Evolutionary conservation across 2,888 invertebrate genomes (phyloP).

Genomic region (Drosophila formosana): DNA sequence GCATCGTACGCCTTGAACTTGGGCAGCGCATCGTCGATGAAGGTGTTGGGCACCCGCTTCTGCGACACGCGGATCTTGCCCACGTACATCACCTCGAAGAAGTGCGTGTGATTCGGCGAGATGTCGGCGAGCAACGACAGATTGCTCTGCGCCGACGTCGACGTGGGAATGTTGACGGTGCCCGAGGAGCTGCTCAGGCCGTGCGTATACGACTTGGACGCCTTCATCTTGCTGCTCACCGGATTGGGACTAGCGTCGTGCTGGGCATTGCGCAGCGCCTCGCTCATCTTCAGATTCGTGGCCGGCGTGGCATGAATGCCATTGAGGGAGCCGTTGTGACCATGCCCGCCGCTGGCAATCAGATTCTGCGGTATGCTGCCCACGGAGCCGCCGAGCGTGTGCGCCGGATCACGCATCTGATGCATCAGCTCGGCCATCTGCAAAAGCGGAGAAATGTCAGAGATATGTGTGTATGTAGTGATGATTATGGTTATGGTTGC

Average conservation of each 20-base stretch:
- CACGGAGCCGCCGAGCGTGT: slow-evolving; percentile 85
- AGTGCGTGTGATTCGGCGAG: slow-evolving; percentile 94
- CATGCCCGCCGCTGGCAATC: slow-evolving; percentile 68
- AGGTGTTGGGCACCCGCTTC: slow-evolving; percentile 92
- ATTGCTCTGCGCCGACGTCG: slow-evolving; percentile 84
- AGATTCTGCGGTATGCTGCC: slow-evolving; percentile 85
- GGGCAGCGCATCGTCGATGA: slow-evolving; percentile 95
- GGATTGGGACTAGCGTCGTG: slow-evolving; percentile 84
- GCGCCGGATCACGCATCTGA: slow-evolving; percentile 85
- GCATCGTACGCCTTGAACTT: slow-evolving; percentile 93
- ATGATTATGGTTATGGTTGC: background rate
- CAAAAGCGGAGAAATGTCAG: slow-evolving; percentile 25
- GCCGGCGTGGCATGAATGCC: slow-evolving; percentile 84
- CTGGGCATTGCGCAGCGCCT: slow-evolving; percentile 83
- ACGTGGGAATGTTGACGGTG: slow-evolving; percentile 85
- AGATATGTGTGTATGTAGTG: background rate
- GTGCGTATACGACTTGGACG: slow-evolving; percentile 85
- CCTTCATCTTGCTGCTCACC: slow-evolving; percentile 83
- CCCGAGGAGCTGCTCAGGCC: slow-evolving; percentile 85
- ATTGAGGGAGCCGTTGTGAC: slow-evolving; percentile 63
- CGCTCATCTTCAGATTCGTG: slow-evolving; percentile 84
- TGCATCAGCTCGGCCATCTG: slow-evolving; percentile 85
- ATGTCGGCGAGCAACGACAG: slow-evolving; percentile 87
- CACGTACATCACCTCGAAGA: slow-evolving; percentile 95
- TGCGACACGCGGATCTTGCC: slow-evolving; percentile 96